A percentile compares a stretch with the other conserved stretches of the same genome.
Evolutionary conservation across 2,888 invertebrate species (phyloP).

Genomic region (Papilio gigon): DNA sequence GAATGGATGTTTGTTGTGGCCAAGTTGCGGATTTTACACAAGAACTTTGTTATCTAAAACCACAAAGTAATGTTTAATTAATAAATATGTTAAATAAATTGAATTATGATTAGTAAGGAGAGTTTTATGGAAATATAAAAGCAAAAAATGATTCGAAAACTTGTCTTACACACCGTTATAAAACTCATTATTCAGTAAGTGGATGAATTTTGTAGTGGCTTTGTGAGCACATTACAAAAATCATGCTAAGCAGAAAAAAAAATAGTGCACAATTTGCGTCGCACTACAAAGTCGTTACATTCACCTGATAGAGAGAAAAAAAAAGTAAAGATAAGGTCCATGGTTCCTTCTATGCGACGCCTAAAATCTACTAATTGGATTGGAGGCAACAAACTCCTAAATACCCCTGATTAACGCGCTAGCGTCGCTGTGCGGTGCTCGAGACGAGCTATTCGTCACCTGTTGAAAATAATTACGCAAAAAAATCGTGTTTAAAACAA

Average conservation of each 20-base stretch:
- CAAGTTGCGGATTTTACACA: no score
- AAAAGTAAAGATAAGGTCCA: slow-evolving; percentile 20
- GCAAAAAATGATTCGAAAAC: no score
- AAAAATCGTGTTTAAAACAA: slow-evolving; percentile 79
- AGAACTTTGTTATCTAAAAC: no score
- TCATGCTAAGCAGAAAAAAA: neutral
- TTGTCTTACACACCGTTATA: no score
- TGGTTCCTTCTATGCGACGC: slow-evolving; percentile 23
- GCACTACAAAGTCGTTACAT: slow-evolving; percentile 1
- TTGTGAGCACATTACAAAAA: neutral
- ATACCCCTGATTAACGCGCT: slow-evolving; percentile 44
- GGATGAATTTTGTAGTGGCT: neutral
- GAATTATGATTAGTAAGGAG: no score
- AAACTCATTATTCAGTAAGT: neutral
- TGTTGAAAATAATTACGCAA: slow-evolving; percentile 83
- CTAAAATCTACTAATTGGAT: slow-evolving; percentile 41
- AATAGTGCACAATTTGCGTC: neutral
- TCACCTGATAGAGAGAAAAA: slow-evolving; percentile 1
- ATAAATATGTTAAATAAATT: no score
- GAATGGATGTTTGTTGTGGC: no score
- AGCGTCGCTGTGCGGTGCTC: slow-evolving; percentile 73
- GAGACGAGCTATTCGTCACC: slow-evolving; percentile 81
- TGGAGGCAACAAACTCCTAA: slow-evolving; percentile 42
- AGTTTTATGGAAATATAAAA: no score
- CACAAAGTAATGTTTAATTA: no score